Evolutionary conservation across 2,888 invertebrate species (phyloP).

Genomic region (Ypsolopha scabrella): DNA sequence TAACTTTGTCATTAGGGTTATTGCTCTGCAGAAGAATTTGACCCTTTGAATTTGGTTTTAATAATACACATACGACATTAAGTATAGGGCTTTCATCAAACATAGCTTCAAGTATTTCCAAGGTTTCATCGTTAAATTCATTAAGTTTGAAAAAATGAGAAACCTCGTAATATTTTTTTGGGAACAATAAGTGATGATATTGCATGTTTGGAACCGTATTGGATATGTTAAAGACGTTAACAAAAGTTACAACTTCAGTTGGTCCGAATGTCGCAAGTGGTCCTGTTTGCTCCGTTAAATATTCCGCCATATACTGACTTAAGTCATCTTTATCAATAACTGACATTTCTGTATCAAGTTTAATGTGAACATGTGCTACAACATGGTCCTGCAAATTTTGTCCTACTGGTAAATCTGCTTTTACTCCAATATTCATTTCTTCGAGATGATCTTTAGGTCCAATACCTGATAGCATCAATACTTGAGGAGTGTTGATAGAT

Average conservation of each 20-base stretch:
- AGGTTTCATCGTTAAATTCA: neutral
- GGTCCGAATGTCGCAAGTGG: conserved; percentile 74
- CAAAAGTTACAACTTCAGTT: conserved; percentile 75
- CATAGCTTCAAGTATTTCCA: conserved; percentile 8
- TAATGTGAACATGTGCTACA: conserved; percentile 22
- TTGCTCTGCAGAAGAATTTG: conserved; percentile 53
- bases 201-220: conserved; percentile 14
- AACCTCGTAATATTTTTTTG: conserved; percentile 14
- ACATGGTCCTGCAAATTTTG: conserved; percentile 47
- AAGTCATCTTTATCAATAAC: conserved; percentile 15
- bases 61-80: conserved; percentile 12
- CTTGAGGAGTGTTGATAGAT: conserved; percentile 38
- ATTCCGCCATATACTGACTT: conserved; percentile 31
- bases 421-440: conserved; percentile 23
- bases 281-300: conserved; percentile 48
- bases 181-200: conserved; percentile 40
- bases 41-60: conserved; percentile 35
- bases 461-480: conserved; percentile 46
- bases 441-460: conserved; percentile 33
- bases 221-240: conserved; percentile 72
- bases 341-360: conserved; percentile 12
- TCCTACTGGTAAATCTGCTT: conserved; percentile 18
- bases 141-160: neutral
- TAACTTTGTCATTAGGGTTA: conserved; percentile 63
- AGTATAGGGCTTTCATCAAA: conserved; percentile 18